Conservation (phyloP, 2,113 vertebrate genomes). For the Cairina moschata region DNA sequence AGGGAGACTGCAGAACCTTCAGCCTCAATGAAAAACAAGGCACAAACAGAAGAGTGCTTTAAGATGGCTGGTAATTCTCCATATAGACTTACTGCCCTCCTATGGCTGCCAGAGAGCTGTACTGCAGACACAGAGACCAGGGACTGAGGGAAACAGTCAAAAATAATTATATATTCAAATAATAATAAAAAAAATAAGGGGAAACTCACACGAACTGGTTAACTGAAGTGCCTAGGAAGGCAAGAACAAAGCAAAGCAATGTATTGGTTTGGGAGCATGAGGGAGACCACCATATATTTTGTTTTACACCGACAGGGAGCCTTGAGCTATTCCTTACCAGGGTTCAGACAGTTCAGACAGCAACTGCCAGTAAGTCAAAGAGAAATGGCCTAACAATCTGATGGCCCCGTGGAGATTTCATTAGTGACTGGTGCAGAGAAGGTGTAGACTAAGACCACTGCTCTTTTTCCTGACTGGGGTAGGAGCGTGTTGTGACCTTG, state of each 20-base stretch:
- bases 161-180: neutral
- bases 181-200: neutral
- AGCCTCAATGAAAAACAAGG: neutral
- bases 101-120: neutral
- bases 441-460: neutral
- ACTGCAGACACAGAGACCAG: neutral
- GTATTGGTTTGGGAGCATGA: neutral
- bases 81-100: constrained; percentile 33
- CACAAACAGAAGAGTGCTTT: neutral
- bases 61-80: neutral
- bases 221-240: neutral
- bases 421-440: neutral
- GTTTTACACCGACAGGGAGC: neutral
- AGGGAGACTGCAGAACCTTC: neutral
- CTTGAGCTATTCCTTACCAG: neutral
- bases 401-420: neutral
- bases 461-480: neutral
- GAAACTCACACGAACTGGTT: neutral
- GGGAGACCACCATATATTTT: neutral
- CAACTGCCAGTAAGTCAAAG: neutral
- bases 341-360: neutral
- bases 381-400: neutral
- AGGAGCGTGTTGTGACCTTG: rapidly evolving
- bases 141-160: neutral
- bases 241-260: neutral